These are phyloP conservation scores for Sweltsa coloradensis DNA, from an alignment of 1,140 invertebrate species.

Conservation along the genomic window DNA sequence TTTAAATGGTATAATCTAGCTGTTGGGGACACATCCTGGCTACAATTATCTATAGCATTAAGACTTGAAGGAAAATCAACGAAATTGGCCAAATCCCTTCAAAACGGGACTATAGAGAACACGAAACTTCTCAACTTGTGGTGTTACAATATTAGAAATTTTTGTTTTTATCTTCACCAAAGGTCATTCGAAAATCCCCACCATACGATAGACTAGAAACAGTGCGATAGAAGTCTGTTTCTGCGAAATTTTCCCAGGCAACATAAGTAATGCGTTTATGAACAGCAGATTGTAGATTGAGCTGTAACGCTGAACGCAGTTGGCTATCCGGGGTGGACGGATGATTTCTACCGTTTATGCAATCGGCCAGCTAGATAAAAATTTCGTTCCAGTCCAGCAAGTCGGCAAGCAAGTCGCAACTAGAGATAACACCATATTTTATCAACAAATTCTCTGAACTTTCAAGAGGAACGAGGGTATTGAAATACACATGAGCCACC, in stretches of 20 bases:
- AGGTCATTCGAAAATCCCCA: slow-evolving; percentile 91
- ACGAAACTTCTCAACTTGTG: slow-evolving; percentile 66
- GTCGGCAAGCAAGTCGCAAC: slow-evolving; percentile 71
- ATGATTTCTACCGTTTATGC: slow-evolving; percentile 79
- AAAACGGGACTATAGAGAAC: slow-evolving; percentile 64
- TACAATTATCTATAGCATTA: too few species aligned
- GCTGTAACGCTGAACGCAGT: slow-evolving; percentile 47
- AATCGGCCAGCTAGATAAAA: slow-evolving; percentile 89
- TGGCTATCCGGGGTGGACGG: slow-evolving; percentile 29
- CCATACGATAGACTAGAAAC: slow-evolving; percentile 87
- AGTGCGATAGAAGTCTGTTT: slow-evolving; percentile 74
- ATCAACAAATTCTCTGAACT: slow-evolving; percentile 58
- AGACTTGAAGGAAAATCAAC: too few species aligned
- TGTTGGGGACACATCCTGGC: slow-evolving; percentile 48
- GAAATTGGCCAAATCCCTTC: too few species aligned
- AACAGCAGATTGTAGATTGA: slow-evolving; percentile 78
- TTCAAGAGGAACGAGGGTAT: slow-evolving; percentile 74
- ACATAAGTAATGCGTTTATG: slow-evolving; percentile 71
- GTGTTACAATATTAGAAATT: slow-evolving; percentile 81
- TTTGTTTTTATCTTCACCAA: slow-evolving; percentile 97
- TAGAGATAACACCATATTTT: slow-evolving; percentile 94
- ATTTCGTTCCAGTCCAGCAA: slow-evolving; percentile 84
- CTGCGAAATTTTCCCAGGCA: slow-evolving; percentile 84
- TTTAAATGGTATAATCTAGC: slow-evolving; percentile 75
- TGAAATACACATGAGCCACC: slow-evolving; percentile 90